Conservation (phyloP, 2,888 invertebrate genomes). For the Iselma pallidipennis region DNA sequence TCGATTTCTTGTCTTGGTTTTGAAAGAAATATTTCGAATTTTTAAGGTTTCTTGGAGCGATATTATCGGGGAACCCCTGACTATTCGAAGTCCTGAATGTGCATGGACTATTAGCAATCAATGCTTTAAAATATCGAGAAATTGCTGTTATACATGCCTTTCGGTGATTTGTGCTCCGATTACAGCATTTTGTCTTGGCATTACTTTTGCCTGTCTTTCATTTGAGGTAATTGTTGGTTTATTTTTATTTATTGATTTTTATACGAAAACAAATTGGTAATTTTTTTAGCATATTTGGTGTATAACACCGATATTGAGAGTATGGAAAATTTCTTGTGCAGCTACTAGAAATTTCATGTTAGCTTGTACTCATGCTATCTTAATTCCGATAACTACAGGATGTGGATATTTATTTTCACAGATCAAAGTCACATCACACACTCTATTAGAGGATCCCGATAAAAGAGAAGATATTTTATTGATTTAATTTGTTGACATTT, state of each 20-base stretch:
- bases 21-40: conserved; percentile 27
- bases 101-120: conserved; percentile 69
- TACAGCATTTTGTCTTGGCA: conserved; percentile 67
- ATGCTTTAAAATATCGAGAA: conserved; percentile 68
- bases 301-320: conserved; percentile 67
- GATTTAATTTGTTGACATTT: conserved; percentile 16
- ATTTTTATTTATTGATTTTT: not conserved
- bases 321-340: conserved; percentile 69
- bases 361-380: conserved; percentile 63
- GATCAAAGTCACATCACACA: conserved; percentile 62
- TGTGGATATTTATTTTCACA: conserved; percentile 66
- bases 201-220: conserved; percentile 70
- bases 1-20: not conserved
- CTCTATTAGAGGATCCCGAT: conserved; percentile 59
- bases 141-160: conserved; percentile 71
- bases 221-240: conserved; percentile 63
- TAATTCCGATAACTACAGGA: conserved; percentile 67
- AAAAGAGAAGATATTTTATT: conserved; percentile 38
- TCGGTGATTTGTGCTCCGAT: conserved; percentile 70
- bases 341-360: conserved; percentile 63
- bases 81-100: conserved; percentile 70
- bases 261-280: conserved; percentile 5
- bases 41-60: conserved; percentile 71
- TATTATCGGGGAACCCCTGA: conserved; percentile 72
- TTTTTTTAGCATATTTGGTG: conserved; percentile 74